Base-by-base conservation (phyloP, 2,888 invertebrate genomes). In the Limenitis camilla region DNA sequence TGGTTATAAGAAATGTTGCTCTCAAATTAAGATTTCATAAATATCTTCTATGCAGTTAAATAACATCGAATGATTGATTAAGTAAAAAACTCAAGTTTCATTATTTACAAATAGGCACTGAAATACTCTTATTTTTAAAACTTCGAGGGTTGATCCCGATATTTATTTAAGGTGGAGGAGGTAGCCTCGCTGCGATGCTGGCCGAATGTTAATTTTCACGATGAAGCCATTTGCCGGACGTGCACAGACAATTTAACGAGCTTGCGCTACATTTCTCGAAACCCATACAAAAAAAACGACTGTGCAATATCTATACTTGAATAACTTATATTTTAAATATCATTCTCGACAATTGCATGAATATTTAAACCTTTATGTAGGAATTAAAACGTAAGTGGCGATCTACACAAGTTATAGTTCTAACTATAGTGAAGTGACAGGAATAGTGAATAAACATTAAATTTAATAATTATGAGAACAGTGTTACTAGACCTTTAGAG, bases 191-290 rank as follows among this genome's bases (percentile, higher is more conserved):
- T 56, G 57, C 69, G 78, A 78, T 78, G 82, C 80, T 77, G 76
- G 58, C 69, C 77, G 84, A 82, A 85, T 85, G 77, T 82, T 82
- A 83, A 85, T 85, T 78, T 80, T 67, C 74, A 78, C 83, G 76
- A 84, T 83, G 81, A 79, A 82, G 82, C 78, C 81, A 84, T 85
- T 78, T 69, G 71, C 66, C 63, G 75, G 66, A 84, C 84, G 85
- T 83, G 84, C 72, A 63, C 59, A 65, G 81, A 61, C 67, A 67
- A 59, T 72, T 62, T 74, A 82, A 83, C 74, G 78, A 84, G 68
- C 70, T 59, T 61, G 61, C 68, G 66, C 67, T 65, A 71, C 71
- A 77, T 74, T 84, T 82, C 81, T 79, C 69, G 71, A 80, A 83
- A 83, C 67, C 66, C 67, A 76, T 76, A 71, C 68, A n/a, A 68